Evolutionary conservation across 2,888 invertebrate species (phyloP), one percentile per base, ranked within the genome.

Genomic region (Luperina testacea): DNA sequence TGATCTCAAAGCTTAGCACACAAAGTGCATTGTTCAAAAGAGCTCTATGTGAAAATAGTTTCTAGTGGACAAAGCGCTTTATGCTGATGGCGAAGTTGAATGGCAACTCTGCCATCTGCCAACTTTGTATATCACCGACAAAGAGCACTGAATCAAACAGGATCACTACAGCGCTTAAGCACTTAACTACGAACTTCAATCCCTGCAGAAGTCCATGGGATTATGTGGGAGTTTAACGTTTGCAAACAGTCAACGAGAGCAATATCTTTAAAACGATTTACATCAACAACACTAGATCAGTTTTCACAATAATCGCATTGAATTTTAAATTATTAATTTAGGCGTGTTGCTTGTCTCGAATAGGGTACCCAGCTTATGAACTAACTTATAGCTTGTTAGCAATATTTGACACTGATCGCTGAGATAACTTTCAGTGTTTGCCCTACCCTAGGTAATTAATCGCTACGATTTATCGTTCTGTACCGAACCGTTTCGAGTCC

Each of bases 341-440:
- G 65, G 76, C 69, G 20, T 80, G 69, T 86, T 63, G 53, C 75
- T 76, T 84, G 76, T 75, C 61, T 71, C 15, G 15, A 75, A 82
- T 67, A 59, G 27, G 68, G 65, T 67, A 75, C 70, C 65, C 20
- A 75, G 75, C 64, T 53, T 45, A 86, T 67, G 17, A 63, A 63
- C 72, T 63, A 81, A 82, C 24, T 79, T 80, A 81, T 81, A 72
- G 53, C 42, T 57, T 67, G 45, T 75, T 73, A 27, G 85, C 72
- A 78, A 80, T 77, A 83, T 83, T 88, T 84, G 87, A 80, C 87
- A 84, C 75, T 80, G 87, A 83, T 87, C 78, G 70, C 27, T 74
- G 2, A 81, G 81, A 87, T 87, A 83, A 85, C 80, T 88, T 87
- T 88, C 79, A 70, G 87, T 80, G 81, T 87, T 87, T 67, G 72